Evolutionary conservation across 2,797 vertebrate species (phyloP).

Genomic region (Ambastaia sidthimunki): DNA sequence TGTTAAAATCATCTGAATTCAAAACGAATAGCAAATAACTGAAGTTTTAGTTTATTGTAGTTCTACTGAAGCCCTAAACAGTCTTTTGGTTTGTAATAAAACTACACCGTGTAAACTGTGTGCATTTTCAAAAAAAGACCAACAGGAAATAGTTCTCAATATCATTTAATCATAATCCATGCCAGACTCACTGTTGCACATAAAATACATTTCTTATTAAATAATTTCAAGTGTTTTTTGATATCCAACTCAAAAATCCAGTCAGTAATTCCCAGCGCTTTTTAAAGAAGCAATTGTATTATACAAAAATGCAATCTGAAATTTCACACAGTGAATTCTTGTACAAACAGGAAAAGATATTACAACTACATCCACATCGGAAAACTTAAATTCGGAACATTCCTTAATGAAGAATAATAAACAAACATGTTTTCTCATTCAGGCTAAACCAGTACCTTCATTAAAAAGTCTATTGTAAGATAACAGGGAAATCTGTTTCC

Average conservation of each 20-base stretch:
- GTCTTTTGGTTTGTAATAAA: background rate
- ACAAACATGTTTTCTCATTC: constrained; percentile 60
- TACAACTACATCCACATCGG: constrained; percentile 71
- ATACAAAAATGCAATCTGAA: constrained; percentile 72
- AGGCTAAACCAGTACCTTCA: constrained; percentile 67
- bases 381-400: constrained; percentile 71
- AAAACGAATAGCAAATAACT: too few relatives aligned
- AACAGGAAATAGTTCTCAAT: constrained; percentile 56
- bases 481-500: constrained; percentile 64
- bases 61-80: too few relatives aligned
- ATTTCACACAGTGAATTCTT: constrained; percentile 74
- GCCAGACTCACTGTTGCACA: constrained; percentile 67
- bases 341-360: constrained; percentile 62
- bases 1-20: background rate
- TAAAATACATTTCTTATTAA: constrained; percentile 66
- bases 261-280: constrained; percentile 54
- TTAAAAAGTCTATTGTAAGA: constrained; percentile 65
- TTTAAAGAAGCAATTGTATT: constrained; percentile 67
- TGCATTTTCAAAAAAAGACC: background rate
- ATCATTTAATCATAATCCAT: constrained; percentile 69
- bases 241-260: constrained; percentile 64
- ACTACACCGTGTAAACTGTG: background rate
- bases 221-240: constrained; percentile 60
- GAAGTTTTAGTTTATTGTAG: too few relatives aligned
- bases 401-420: constrained; percentile 73